phyloP scores from a whole-genome alignment of 2,797 vertebrate species.

The Spheniscus humboldti region DNA sequence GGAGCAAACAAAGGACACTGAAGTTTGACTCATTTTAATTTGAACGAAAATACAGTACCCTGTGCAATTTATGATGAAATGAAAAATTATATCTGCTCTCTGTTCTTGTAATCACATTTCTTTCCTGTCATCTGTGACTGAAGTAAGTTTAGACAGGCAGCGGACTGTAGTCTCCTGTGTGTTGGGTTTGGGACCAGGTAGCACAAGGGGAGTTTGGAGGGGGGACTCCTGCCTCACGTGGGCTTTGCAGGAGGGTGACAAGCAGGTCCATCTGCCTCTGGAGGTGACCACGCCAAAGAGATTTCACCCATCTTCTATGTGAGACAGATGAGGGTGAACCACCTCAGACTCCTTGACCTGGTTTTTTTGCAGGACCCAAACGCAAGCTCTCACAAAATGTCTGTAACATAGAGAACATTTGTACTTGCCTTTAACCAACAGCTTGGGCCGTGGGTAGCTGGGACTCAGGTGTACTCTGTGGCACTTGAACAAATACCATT shows the following conservation, averaged over 20 bases:
- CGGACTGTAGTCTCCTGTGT: neutral
- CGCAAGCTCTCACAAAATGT: neutral
- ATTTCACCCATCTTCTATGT: neutral
- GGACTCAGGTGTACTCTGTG: neutral
- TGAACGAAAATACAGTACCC: neutral
- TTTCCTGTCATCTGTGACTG: neutral
- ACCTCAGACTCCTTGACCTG: neutral
- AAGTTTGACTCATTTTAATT: conserved; percentile 69
- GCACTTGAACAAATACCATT: neutral
- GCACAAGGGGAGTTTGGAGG: neutral
- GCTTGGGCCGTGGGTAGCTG: accelerated
- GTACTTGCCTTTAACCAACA: neutral
- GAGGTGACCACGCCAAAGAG: neutral
- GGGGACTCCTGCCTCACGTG: accelerated
- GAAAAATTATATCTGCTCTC: neutral
- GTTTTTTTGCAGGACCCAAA: neutral
- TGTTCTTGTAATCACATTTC: neutral
- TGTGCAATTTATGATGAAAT: conserved; percentile 12
- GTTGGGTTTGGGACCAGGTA: neutral
- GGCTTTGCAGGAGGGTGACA: neutral
- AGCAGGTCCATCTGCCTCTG: neutral
- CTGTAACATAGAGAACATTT: neutral
- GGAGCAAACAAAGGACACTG: conserved; percentile 67
- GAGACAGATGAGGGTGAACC: neutral
- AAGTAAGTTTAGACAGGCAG: neutral